Base-by-base conservation (phyloP, 1,140 invertebrate species). In the Leucophenga varia region DNA sequence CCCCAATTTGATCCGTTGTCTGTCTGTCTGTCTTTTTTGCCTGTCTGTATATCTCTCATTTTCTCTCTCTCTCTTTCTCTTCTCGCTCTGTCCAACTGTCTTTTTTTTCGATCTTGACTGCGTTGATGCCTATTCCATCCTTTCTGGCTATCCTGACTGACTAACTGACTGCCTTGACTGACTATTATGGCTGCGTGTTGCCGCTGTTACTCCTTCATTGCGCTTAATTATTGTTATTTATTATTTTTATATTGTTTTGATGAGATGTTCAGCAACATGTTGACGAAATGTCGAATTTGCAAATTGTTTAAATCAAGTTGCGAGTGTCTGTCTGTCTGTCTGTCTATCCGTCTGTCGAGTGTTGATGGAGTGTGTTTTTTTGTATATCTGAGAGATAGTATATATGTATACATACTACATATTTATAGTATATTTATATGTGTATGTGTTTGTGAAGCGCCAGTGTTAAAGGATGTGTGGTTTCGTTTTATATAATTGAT, bases 221-320 rank as follows among this genome's bases (percentile, higher is more conserved):
- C 59, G 54, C 63, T 67, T 65, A 67, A 65, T 65, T 67, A 65
- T 65, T 65, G 63, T 65, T 65, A 65, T 65, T 65, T 65, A 65
- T 65, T 65, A 65, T 65, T 65, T 65, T 67, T 65, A 65, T 65
- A 65, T 65, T 61, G 61, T 61, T 64, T 65, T 65, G 61, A 65
- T 65, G 61, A 65, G 63, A 65, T 65, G 63, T 65, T 65, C 48
- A 61, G 54, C 63, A 65, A 55, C 63, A 67, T 65, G 63, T 65
- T 65, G 63, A 65, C 63, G 63, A 65, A 65, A 67, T 65, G 63
- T 65, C 63, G 63, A 65, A 65, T 67, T n/a, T n/a, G n/a, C n/a
- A n/a, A n/a, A n/a, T n/a, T n/a, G 63, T 65, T 65, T 54, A 57
- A 64, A 57, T 57, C 59, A 67, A 54, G 57, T 54, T 25, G 22